Evolutionary conservation across 1,140 invertebrate species (phyloP).

Genomic region (Macrobrachium nipponense): DNA sequence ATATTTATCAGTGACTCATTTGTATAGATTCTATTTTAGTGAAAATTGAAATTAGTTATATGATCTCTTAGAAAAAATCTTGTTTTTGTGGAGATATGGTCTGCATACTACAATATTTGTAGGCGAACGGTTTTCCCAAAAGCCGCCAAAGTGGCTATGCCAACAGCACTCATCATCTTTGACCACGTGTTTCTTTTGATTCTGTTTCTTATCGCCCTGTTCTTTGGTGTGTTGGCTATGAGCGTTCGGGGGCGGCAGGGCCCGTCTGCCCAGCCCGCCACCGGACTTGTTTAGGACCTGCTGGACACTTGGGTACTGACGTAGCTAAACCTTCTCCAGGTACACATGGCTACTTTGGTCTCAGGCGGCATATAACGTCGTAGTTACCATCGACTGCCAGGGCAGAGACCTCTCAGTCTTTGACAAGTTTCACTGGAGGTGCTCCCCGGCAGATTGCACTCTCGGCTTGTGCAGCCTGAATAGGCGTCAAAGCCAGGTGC

Average conservation of each 20-base stretch:
- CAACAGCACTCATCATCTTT: constrained; percentile 66
- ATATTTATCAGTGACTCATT: too few species aligned
- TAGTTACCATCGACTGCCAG: too few species aligned
- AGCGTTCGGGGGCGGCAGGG: constrained; percentile 23
- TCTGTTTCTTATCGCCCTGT: constrained; percentile 66
- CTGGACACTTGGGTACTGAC: background rate
- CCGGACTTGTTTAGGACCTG: constrained; percentile 13
- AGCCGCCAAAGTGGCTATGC: constrained; percentile 60
- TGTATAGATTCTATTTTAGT: too few species aligned
- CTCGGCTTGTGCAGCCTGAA: too few species aligned
- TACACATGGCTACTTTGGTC: background rate
- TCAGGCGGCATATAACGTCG: too few species aligned
- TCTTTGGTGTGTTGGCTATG: constrained; percentile 65
- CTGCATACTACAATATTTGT: background rate
- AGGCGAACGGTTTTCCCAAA: background rate
- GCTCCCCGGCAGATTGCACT: too few species aligned
- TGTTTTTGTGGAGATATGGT: background rate
- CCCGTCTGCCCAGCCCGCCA: constrained; percentile 1
- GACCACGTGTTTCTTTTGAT: constrained; percentile 67
- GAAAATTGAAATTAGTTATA: too few species aligned
- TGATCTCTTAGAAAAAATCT: too few species aligned
- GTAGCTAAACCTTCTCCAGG: background rate
- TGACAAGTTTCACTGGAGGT: too few species aligned
- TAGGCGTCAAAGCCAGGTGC: too few species aligned
- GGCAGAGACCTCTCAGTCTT: too few species aligned